Evolutionary conservation across 1,140 invertebrate genomes (phyloP), one percentile per base, ranked within the genome.

Genomic region (Drosophila jambulina): DNA sequence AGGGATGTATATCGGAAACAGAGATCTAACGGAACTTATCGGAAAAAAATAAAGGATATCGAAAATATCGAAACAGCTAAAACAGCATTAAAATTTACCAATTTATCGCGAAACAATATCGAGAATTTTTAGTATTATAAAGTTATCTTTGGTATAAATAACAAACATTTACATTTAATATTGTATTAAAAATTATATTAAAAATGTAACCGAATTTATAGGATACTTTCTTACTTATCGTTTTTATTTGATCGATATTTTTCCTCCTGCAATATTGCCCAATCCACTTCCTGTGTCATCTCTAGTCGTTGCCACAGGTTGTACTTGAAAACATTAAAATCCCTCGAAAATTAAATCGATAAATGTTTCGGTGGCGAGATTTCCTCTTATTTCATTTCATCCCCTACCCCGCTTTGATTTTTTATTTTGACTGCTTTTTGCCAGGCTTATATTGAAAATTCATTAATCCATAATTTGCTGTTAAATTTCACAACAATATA

Each of bases 291-390:
- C 3, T 2, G 3, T 54, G 8, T 2, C 53, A 56, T 25, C 53
- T 38, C 53, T 25, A 56, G 3, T 3, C 38, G 34, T 56, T 38
- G 21, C 53, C 53, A 56, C 68, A 71, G 42, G 65, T 71, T 68
- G 65, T 71, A 27, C 51, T 72, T 45, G 54, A 60, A 72, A 72
- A 60, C 70, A 74, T 74, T 74, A 60, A 72, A 72, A 72, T 72
- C 53, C 69, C 67, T 51, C 19, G 67, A 38, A 71, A 74, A 60
- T 74, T 43, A 74, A 74, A 74, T 74, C 70, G 70, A 74, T 72
- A 60, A 74, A 72, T 74, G 70, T 57, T 72, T 60, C 21, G 45
- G 12, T 36, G 69, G 54, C 69, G 13, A 40, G 19, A 58, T 71
- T 70, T 71, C 4, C 62, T 9, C 23, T 8, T 13, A 34, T 17